Conservation (phyloP, 2,888 invertebrate species). For the Pseudococcus viburni region DNA sequence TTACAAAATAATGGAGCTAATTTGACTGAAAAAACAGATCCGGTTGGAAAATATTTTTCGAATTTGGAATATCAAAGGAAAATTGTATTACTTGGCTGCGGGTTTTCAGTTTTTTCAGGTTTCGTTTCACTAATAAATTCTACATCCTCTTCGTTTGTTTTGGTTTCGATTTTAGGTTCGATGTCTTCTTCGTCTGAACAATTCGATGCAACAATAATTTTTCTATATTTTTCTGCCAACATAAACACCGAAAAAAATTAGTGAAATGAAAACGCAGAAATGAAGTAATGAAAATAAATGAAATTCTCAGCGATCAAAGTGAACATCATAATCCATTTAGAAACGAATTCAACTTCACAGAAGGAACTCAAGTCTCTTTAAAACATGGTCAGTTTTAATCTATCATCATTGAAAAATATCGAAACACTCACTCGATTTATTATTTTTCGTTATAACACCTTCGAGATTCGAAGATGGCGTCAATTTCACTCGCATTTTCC, state of each 20-base stretch:
- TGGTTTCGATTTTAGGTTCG: neutral
- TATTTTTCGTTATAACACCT: neutral
- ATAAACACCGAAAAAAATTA: neutral
- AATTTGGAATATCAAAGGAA: neutral
- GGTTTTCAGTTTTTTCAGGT: neutral
- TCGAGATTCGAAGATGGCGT: conserved; percentile 19
- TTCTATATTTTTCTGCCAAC: conserved; percentile 21
- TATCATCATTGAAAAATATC: conserved; percentile 9
- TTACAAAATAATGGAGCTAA: conserved; percentile 61
- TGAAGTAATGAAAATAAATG: neutral
- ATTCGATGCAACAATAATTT: neutral
- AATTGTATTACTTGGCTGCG: neutral
- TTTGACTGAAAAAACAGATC: conserved; percentile 28
- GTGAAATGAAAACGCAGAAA: neutral
- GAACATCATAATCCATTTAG: conserved; percentile 58
- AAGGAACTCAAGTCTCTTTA: conserved; percentile 57
- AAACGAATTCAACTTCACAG: conserved; percentile 52
- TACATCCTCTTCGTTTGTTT: neutral
- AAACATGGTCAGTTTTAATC: conserved; percentile 4
- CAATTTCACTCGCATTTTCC: conserved; percentile 63
- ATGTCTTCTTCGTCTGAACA: neutral
- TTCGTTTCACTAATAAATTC: conserved; percentile 3
- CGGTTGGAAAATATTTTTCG: neutral
- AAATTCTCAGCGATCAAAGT: conserved; percentile 64
- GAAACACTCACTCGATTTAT: conserved; percentile 21